phyloP scores from a whole-genome alignment of 2,888 invertebrate species.

The Galerucella pusilla region DNA sequence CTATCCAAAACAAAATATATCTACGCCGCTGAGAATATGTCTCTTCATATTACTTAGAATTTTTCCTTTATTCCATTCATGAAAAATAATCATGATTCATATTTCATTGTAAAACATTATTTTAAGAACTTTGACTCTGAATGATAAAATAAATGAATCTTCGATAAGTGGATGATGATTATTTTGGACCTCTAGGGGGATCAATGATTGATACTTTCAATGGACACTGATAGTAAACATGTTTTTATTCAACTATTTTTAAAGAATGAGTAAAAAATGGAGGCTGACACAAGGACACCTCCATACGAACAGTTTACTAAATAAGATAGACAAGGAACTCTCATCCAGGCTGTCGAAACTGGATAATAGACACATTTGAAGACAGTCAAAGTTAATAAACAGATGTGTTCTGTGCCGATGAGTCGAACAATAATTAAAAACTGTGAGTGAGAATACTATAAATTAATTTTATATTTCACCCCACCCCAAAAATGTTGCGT shows the following conservation, averaged over 20 bases:
- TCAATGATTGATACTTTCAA: background rate
- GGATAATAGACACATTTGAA: too few relatives aligned
- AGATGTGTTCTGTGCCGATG: too few relatives aligned
- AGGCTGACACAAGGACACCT: too few relatives aligned
- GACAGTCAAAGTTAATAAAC: too few relatives aligned
- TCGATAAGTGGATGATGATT: constrained; percentile 9
- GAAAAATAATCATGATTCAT: constrained; percentile 15
- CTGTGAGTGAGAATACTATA: too few relatives aligned
- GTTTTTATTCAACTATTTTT: background rate
- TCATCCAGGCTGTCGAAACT: too few relatives aligned
- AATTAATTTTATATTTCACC: too few relatives aligned
- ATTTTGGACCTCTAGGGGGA: background rate
- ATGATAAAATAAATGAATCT: constrained; percentile 1
- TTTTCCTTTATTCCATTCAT: constrained; percentile 6
- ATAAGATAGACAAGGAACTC: too few relatives aligned
- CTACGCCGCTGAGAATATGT: background rate
- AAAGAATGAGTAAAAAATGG: background rate
- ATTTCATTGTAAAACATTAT: background rate
- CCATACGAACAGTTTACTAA: too few relatives aligned
- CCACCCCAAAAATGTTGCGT: too few relatives aligned
- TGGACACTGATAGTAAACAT: constrained; percentile 1
- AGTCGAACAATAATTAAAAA: too few relatives aligned
- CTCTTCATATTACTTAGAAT: background rate
- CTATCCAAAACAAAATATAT: background rate
- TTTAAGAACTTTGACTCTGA: background rate